Evolutionary conservation across 1,140 invertebrate genomes (phyloP), one percentile per base, ranked within the genome.

Genomic region (Octopus sinensis): DNA sequence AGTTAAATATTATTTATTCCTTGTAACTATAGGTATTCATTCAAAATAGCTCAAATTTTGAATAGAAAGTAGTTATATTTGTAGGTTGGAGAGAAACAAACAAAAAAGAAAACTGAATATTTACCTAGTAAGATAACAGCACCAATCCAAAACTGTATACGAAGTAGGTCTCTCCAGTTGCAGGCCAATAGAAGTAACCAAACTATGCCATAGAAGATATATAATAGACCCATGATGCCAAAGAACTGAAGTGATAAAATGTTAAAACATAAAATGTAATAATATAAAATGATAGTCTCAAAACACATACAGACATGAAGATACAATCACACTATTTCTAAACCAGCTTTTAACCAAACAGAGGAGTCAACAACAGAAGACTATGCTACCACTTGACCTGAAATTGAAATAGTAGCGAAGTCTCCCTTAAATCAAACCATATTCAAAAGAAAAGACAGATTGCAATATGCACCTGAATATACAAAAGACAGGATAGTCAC

Each of bases 121-220:
- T 84, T 86, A 85, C 96, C 96, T 0, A 97, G 90, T 53, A 97
- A 91, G 81, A 97, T 96, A 68, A 97, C 96, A 62, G 93, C 96
- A 7, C 95, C 96, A 88, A 98, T 97, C 96, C 96, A 98, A 91
- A 97, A 97, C 92, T 98, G 97, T 54, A 98, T 95, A 77, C 96
- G 92, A n/a, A 98, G 91, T 5, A 98, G 91, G 89, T 98, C 96
- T 82, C 95, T 92, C 96, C 96, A 98, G 89, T 96, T 95, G 83
- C 94, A 91, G 83, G 94, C 95, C 30, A 95, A 96, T n/a, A 96
- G 92, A 7, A 94, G 88, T 62, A 97, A 91, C 97, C 97, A 98
- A 56, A 93, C 92, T 6, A 96, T 85, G n/a, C 95, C 96, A 87
- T 95, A 93, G 75, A 95, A 89, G 1, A 96, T 93, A 91, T 98